phyloP scores from a whole-genome alignment of 2,113 vertebrate species.

The Paracanthobrama guichenoti region DNA sequence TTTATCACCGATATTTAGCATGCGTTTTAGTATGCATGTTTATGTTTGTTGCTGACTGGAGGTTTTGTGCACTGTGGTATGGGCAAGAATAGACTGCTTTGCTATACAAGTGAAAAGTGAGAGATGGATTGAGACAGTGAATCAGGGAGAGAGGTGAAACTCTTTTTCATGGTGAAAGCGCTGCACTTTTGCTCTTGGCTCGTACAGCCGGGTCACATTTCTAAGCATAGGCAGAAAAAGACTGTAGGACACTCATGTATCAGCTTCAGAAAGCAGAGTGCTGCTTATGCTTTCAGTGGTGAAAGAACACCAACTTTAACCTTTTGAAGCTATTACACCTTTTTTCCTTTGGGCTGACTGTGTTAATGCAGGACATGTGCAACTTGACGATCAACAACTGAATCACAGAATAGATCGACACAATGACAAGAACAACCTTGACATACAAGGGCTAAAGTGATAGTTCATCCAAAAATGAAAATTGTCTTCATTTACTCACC shows the following conservation, averaged over 20 bases:
- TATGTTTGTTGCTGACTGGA: slow-evolving; percentile 13
- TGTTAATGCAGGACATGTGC: background rate
- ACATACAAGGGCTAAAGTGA: too few species aligned
- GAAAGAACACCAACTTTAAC: background rate
- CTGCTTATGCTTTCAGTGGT: background rate
- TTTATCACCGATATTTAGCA: background rate
- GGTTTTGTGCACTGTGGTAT: slow-evolving; percentile 23
- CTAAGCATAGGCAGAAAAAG: slow-evolving; percentile 49
- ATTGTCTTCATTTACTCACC: too few species aligned
- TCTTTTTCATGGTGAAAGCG: slow-evolving; percentile 45
- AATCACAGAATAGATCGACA: too few species aligned
- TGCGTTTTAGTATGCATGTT: background rate
- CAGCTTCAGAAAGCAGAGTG: slow-evolving; percentile 36
- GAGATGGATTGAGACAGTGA: slow-evolving; percentile 9
- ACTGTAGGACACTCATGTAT: slow-evolving; percentile 36
- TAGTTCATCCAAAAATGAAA: too few species aligned
- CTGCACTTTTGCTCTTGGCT: slow-evolving; percentile 51
- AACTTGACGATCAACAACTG: too few species aligned
- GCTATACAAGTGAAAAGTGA: background rate
- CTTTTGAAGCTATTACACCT: background rate
- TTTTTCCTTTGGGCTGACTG: background rate
- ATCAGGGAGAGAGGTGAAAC: slow-evolving; percentile 32
- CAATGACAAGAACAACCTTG: too few species aligned
- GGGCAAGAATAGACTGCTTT: slow-evolving; percentile 25
- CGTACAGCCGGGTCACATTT: slow-evolving; percentile 46